phyloP scores from a whole-genome alignment of 2,797 vertebrate species.

The Gobionotothen gibberifrons region DNA sequence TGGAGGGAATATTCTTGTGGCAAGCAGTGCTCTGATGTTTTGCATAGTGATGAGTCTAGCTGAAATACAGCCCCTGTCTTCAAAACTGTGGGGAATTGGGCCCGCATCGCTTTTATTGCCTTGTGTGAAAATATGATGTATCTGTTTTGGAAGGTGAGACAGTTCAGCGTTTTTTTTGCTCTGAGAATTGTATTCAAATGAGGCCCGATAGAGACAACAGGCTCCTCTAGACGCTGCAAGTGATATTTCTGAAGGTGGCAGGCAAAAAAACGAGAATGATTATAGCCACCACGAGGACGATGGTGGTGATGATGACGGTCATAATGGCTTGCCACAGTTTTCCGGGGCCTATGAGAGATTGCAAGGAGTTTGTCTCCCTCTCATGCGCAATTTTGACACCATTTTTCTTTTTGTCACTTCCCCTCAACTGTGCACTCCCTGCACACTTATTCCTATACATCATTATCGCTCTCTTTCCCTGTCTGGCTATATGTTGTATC shows the following conservation, averaged over 20 bases:
- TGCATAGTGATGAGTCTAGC: slow-evolving; percentile 84
- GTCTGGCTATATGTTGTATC: slow-evolving; percentile 38
- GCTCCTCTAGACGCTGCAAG: slow-evolving; percentile 26
- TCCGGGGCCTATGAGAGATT: slow-evolving; percentile 47
- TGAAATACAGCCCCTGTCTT: slow-evolving; percentile 73
- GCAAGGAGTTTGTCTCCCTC: slow-evolving; percentile 53
- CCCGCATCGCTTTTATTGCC: slow-evolving; percentile 75
- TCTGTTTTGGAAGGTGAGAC: slow-evolving; percentile 71
- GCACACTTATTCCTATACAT: slow-evolving; percentile 39
- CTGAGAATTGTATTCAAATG: slow-evolving; percentile 70
- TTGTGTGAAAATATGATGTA: slow-evolving; percentile 74
- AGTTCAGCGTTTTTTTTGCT: slow-evolving; percentile 40
- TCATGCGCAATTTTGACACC: slow-evolving; percentile 46
- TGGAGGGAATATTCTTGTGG: slow-evolving; percentile 76
- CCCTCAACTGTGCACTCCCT: slow-evolving; percentile 34
- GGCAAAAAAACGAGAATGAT: slow-evolving; percentile 42
- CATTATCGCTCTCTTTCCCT: slow-evolving; percentile 24
- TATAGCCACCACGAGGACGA: slow-evolving; percentile 45
- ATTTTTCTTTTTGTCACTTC: slow-evolving; percentile 45
- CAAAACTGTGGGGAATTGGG: slow-evolving; percentile 74
- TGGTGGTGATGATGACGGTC: slow-evolving; percentile 58
- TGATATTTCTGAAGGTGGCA: slow-evolving; percentile 58
- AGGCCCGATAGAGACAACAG: slow-evolving; percentile 61
- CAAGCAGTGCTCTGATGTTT: slow-evolving; percentile 77
- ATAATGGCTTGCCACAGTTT: slow-evolving; percentile 56